Evolutionary conservation across 2,113 vertebrate genomes (phyloP).

Genomic region (Coreoperca whiteheadi): DNA sequence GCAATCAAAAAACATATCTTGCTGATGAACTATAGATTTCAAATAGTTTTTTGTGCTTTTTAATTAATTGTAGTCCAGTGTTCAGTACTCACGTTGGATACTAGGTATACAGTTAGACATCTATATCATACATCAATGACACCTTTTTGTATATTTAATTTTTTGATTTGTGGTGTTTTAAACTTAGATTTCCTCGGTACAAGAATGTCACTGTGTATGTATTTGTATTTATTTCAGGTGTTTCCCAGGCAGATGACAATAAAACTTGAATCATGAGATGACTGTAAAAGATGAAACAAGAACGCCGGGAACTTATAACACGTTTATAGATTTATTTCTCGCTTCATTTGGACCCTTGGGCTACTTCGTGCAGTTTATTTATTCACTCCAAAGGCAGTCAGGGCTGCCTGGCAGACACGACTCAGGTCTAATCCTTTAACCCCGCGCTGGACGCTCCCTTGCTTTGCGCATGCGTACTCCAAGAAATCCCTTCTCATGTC

Average conservation of each 20-base stretch:
- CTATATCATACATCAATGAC: no score
- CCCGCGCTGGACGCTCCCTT: background rate
- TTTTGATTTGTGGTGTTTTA: background rate
- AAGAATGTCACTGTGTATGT: no score
- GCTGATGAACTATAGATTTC: background rate
- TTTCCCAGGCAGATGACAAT: background rate
- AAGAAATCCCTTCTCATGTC: constrained; percentile 41
- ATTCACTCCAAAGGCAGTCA: background rate
- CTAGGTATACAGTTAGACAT: background rate
- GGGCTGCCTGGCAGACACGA: constrained; percentile 9
- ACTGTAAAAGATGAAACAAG: background rate
- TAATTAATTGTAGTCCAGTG: background rate
- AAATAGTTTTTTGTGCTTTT: background rate
- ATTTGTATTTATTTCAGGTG: background rate
- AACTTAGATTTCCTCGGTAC: background rate
- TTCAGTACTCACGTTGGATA: background rate
- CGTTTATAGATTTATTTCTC: background rate
- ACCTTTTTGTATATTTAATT: background rate
- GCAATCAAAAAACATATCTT: background rate
- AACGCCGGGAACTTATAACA: no score
- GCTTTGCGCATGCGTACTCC: constrained; percentile 61
- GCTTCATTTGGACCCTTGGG: background rate
- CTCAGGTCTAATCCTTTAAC: background rate
- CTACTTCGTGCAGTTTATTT: background rate
- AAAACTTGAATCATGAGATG: background rate